A percentile compares a stretch with the other conserved stretches of the same genome.
Conservation (phyloP, 2,113 vertebrate species). For the Megaceryle maxima region DNA sequence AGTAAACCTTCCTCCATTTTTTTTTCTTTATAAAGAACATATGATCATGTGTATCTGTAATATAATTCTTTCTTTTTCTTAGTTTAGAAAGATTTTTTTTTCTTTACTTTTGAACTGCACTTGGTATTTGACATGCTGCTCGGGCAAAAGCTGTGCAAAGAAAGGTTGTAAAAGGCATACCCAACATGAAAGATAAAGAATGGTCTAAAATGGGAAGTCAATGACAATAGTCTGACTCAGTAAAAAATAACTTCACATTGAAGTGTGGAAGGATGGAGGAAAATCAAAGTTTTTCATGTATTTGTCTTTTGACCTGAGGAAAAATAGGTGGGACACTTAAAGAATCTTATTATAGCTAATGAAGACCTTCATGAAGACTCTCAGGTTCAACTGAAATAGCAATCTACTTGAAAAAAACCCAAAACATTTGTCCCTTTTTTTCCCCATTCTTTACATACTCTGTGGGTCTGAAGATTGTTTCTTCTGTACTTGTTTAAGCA, state of each 20-base stretch:
- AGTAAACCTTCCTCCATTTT: neutral
- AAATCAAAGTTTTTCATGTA: constrained; percentile 20
- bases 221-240: neutral
- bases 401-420: neutral
- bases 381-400: neutral
- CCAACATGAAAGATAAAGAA: constrained; percentile 52
- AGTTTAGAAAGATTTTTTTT: neutral
- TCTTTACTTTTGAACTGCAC: constrained; percentile 2
- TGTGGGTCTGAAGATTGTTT: neutral
- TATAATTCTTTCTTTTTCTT: neutral
- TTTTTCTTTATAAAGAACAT: neutral
- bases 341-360: constrained; percentile 2
- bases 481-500: neutral
- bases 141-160: constrained; percentile 24
- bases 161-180: constrained; percentile 33
- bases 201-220: constrained; percentile 1
- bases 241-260: constrained; percentile 42
- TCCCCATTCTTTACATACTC: neutral
- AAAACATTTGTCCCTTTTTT: neutral
- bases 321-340: neutral
- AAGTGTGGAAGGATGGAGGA: neutral
- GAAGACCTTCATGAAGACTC: neutral
- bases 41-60: neutral
- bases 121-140: constrained; percentile 15
- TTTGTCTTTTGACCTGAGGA: neutral